Evolutionary conservation across 92 coral and sea anemone genomes (phyloP), one percentile per base, ranked within the genome.

Genomic region (Bergia puertoricense): DNA sequence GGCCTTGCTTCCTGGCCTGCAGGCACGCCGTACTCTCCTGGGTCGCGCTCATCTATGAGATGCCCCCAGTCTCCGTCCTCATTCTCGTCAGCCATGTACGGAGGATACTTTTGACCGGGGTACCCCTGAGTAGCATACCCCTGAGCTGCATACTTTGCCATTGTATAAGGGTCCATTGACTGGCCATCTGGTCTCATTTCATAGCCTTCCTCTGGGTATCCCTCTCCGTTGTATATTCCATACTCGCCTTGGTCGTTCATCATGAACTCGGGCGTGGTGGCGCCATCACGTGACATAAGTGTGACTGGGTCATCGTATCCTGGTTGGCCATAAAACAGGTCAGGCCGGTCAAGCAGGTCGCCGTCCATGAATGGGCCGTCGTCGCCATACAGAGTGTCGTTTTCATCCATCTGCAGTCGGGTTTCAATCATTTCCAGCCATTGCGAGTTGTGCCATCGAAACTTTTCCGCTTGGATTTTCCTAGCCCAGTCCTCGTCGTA

Each of bases 391-490:
- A 96, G 76, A 78, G 94, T 84, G 78, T 91, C 94, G 83, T 94
- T 96, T 59, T 91, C 96, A 42, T 94, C 98, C 91, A 92, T 90
- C 67, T 93, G 93, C 2, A 89, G 91, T 20, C 91, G 94, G 50
- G 92, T 96, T 85, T 95, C 99, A 54, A 97, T 90, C 99, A 97
- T 97, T 88, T 97, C 99, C 36, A 97, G 91, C 98, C 98, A 97
- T 86, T 95, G 98, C 15, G 98, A 97, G 88, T 95, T 95, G 79
- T 97, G 98, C 98, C 99, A 97, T 20, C 99, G 98, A 88, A 96
- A 96, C 80, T 96, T 96, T 85, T 96, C 99, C 2, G 92, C 96
- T 88, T 96, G 98, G 71, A 96, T 96, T 85, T 95, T 95, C 91
- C 89, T 93, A 56, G 99, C 99, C 99, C 99, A 96, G 37, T 95